Evolutionary conservation across 2,888 invertebrate species (phyloP).

Genomic region (Anticlea derivata): DNA sequence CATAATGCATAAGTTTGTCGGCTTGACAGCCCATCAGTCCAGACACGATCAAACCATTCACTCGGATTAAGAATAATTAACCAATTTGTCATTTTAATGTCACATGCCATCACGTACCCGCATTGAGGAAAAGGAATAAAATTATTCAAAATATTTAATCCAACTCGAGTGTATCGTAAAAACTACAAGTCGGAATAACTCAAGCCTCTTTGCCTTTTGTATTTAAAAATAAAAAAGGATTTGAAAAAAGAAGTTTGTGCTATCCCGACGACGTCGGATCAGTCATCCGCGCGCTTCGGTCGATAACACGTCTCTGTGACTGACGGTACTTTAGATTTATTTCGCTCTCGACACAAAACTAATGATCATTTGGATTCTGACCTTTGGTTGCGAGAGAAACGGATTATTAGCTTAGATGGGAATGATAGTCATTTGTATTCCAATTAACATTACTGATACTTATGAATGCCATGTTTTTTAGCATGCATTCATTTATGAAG

Average conservation of each 20-base stretch:
- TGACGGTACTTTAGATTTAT: slow-evolving; percentile 58
- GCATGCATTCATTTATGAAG: no score
- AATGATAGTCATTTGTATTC: slow-evolving; percentile 29
- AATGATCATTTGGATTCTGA: slow-evolving; percentile 67
- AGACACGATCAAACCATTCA: slow-evolving; percentile 70
- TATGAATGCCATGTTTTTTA: no score
- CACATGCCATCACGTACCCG: slow-evolving; percentile 80
- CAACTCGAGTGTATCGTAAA: slow-evolving; percentile 75
- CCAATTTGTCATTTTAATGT: slow-evolving; percentile 83
- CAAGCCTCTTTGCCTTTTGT: slow-evolving; percentile 77
- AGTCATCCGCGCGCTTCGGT: slow-evolving; percentile 73
- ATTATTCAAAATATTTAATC: slow-evolving; percentile 78
- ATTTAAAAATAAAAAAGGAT: slow-evolving; percentile 67
- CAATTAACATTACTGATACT: slow-evolving; percentile 10
- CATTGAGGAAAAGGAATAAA: slow-evolving; percentile 62
- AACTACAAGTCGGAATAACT: slow-evolving; percentile 80
- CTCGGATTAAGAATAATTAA: slow-evolving; percentile 81
- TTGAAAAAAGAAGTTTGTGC: slow-evolving; percentile 76
- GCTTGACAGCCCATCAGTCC: slow-evolving; percentile 66
- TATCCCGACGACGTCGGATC: slow-evolving; percentile 55
- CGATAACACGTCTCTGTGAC: slow-evolving; percentile 70
- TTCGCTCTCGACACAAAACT: slow-evolving; percentile 53
- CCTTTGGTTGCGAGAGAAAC: slow-evolving; percentile 39
- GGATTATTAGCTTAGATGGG: slow-evolving; percentile 23
- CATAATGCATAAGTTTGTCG: slow-evolving; percentile 47